Percentiles rank a stretch among this genome's conserved stretches.
Evolutionary conservation across 2,797 vertebrate genomes (phyloP).

Genomic region (Micromesistius poutassou): DNA sequence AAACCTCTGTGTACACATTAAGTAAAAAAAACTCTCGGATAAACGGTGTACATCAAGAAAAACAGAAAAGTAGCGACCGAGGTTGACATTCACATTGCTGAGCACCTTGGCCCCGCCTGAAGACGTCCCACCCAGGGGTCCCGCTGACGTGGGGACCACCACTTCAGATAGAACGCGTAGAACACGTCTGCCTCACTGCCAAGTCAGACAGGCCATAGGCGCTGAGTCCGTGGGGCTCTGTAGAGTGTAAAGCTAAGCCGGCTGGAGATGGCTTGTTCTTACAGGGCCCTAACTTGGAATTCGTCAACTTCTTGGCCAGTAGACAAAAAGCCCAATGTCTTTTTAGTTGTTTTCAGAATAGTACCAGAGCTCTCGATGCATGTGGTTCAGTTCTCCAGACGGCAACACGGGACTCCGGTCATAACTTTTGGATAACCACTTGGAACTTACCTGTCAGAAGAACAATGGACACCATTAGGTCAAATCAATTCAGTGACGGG

Average conservation of each 20-base stretch:
- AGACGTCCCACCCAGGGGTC: background rate
- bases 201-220: background rate
- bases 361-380: background rate
- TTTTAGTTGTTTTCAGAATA: background rate
- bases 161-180: background rate
- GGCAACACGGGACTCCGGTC: conserved; percentile 34
- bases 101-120: background rate
- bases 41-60: background rate
- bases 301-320: background rate
- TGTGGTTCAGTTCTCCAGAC: background rate
- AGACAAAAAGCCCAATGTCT: background rate
- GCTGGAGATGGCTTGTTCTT: background rate
- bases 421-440: conserved; percentile 78
- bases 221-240: background rate
- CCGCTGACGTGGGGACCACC: background rate
- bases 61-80: background rate
- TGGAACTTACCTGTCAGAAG: conserved; percentile 78
- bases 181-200: background rate
- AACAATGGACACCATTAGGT: background rate
- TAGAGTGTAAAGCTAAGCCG: background rate
- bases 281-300: background rate
- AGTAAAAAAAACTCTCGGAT: background rate
- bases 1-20: background rate
- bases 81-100: background rate
- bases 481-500: background rate